A percentile compares a stretch with the other conserved stretches of the same genome.
These are phyloP conservation scores for Bombyx mandarina DNA, from an alignment of 1,140 invertebrate genomes.

Conservation along the genomic window DNA sequence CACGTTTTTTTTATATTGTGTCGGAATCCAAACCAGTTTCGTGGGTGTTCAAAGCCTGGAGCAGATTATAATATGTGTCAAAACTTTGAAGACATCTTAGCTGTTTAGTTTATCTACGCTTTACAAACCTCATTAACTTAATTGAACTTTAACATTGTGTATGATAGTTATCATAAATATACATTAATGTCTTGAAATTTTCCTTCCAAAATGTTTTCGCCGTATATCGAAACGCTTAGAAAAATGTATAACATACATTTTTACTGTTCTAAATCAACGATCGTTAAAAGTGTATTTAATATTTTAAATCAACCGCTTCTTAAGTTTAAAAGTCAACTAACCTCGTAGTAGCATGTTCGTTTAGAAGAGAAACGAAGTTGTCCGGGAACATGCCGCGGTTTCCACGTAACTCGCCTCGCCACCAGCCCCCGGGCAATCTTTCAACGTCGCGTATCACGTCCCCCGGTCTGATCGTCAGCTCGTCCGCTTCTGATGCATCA, in stretches of 20 bases:
- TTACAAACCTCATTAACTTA: too few relatives aligned
- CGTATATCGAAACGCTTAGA: neutral
- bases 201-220: constrained; percentile 1
- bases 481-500: constrained; percentile 83
- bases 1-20: constrained; percentile 1
- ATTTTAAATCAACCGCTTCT: neutral
- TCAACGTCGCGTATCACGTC: constrained; percentile 90
- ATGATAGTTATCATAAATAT: too few relatives aligned
- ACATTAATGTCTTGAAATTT: constrained; percentile 7
- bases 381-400: constrained; percentile 97
- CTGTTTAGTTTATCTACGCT: too few relatives aligned
- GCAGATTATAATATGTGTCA: too few relatives aligned
- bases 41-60: too few relatives aligned
- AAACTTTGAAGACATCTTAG: too few relatives aligned
- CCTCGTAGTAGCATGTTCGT: constrained; percentile 45
- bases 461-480: constrained; percentile 89
- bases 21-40: too few relatives aligned
- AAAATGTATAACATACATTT: neutral
- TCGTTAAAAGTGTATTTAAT: neutral
- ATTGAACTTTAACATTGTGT: too few relatives aligned
- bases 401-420: constrained; percentile 91
- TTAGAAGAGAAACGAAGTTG: constrained; percentile 90
- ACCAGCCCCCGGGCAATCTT: constrained; percentile 93
- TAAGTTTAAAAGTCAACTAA: constrained; percentile 12
- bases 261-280: neutral